A percentile compares a stretch with the other conserved stretches of the same genome.
phyloP scores from a whole-genome alignment of 2,888 invertebrate genomes.

The Acanthopleura granulata region DNA sequence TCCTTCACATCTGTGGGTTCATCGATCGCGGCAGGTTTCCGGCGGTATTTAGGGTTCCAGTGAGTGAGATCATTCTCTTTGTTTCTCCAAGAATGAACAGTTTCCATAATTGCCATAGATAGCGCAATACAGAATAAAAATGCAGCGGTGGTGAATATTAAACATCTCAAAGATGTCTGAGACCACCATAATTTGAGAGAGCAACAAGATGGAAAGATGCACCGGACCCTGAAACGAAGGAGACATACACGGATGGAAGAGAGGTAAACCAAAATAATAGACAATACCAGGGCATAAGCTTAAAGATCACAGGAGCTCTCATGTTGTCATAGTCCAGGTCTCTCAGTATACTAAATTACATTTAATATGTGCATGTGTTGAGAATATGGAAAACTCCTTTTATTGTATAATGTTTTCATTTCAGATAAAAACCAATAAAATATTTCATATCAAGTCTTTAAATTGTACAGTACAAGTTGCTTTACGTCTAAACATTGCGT shows the following conservation, averaged over 20 bases:
- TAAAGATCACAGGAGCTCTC: too few species aligned
- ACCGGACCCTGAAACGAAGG: conserved; percentile 39
- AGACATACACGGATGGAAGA: conserved; percentile 1
- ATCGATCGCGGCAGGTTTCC: neutral
- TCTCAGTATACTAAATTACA: too few species aligned
- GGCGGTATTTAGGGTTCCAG: conserved; percentile 8
- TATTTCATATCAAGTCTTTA: too few species aligned
- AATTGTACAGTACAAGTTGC: too few species aligned
- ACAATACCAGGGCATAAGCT: too few species aligned
- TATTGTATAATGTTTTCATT: too few species aligned
- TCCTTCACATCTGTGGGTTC: conserved; percentile 27
- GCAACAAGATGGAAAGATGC: conserved; percentile 33
- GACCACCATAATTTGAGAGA: conserved; percentile 21
- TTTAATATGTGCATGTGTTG: too few species aligned
- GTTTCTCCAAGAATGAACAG: conserved; percentile 12
- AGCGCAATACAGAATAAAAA: conserved; percentile 21
- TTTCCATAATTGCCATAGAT: conserved; percentile 17
- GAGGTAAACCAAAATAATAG: too few species aligned
- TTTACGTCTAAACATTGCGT: too few species aligned
- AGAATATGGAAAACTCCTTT: too few species aligned
- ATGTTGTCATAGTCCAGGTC: too few species aligned
- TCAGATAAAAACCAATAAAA: too few species aligned
- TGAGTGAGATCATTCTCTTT: neutral
- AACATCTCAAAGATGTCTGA: conserved; percentile 25
- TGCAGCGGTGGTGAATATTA: conserved; percentile 24